Conservation (phyloP, 2,888 invertebrate species). For the Cheilosia vulpina region DNA sequence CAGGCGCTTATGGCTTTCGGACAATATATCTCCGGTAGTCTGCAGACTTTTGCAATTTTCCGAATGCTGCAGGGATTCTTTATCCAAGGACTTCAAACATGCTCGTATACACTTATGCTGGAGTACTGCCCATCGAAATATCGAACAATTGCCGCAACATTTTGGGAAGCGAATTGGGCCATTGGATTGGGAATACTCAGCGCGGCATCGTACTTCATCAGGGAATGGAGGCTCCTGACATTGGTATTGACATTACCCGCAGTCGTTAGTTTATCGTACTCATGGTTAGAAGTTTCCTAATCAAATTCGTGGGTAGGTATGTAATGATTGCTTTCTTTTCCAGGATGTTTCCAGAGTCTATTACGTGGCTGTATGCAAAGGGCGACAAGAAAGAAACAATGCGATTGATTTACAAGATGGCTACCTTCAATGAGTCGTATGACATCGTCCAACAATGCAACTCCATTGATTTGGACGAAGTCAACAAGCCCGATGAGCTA, state of each 20-base stretch:
- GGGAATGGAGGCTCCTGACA: conserved; percentile 85
- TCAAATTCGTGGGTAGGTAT: not conserved
- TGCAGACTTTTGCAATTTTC: conserved; percentile 81
- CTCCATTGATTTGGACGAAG: conserved; percentile 36
- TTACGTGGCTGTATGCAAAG: conserved; percentile 82
- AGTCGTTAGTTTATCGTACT: conserved; percentile 82
- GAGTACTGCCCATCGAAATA: conserved; percentile 84
- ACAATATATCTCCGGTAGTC: conserved; percentile 78
- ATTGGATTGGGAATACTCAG: conserved; percentile 83
- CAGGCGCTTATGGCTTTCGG: conserved; percentile 80
- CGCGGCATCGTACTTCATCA: conserved; percentile 83
- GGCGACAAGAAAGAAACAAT: conserved; percentile 81
- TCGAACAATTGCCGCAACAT: conserved; percentile 84
- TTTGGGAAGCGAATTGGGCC: conserved; percentile 84
- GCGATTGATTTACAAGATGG: conserved; percentile 79
- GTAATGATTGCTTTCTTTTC: not conserved
- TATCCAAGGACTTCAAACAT: conserved; percentile 84
- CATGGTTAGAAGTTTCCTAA: conserved; percentile 79
- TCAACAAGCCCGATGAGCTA: not conserved
- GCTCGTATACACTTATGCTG: conserved; percentile 84
- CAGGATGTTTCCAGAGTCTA: conserved; percentile 83
- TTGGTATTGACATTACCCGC: conserved; percentile 84
- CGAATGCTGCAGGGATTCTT: conserved; percentile 83
- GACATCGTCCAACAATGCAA: conserved; percentile 71
- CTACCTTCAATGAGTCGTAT: conserved; percentile 78